These are phyloP conservation scores for Threskiornis aethiopicus DNA, from an alignment of 2,797 vertebrate species.

Conservation along the genomic window DNA sequence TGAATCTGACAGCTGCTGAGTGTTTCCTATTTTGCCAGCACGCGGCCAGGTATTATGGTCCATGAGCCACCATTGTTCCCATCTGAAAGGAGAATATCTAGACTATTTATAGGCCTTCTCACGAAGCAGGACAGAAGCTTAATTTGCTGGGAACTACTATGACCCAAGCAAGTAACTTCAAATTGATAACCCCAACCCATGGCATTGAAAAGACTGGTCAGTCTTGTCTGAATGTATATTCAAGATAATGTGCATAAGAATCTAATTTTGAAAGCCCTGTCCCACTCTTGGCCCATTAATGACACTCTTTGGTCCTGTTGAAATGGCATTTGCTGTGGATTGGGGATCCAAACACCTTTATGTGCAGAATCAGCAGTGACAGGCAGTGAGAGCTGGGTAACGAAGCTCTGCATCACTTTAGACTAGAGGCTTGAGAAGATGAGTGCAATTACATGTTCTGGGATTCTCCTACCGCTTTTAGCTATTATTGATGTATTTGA, in stretches of 20 bases:
- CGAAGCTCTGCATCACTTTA: neutral
- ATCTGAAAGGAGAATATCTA: neutral
- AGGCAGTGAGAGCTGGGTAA: neutral
- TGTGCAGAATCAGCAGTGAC: neutral
- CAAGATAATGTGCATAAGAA: neutral
- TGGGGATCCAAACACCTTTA: neutral
- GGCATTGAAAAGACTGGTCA: neutral
- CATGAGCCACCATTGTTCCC: neutral
- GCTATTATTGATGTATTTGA: neutral
- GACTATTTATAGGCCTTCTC: too few relatives aligned
- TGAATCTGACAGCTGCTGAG: neutral
- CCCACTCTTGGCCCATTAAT: neutral
- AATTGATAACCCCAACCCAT: neutral
- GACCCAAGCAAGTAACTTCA: neutral
- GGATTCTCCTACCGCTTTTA: neutral
- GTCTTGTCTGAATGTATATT: neutral
- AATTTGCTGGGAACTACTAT: neutral
- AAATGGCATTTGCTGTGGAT: neutral
- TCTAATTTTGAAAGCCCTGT: neutral
- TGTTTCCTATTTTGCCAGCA: neutral
- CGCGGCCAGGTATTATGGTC: fast-evolving
- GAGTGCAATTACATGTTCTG: neutral
- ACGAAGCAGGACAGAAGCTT: neutral
- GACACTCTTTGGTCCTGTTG: too few relatives aligned
- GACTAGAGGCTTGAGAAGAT: neutral